A percentile compares a stretch with the other conserved stretches of the same genome.
These are phyloP conservation scores for Acrobasis consociella DNA, from an alignment of 2,888 invertebrate species.

Conservation along the genomic window DNA sequence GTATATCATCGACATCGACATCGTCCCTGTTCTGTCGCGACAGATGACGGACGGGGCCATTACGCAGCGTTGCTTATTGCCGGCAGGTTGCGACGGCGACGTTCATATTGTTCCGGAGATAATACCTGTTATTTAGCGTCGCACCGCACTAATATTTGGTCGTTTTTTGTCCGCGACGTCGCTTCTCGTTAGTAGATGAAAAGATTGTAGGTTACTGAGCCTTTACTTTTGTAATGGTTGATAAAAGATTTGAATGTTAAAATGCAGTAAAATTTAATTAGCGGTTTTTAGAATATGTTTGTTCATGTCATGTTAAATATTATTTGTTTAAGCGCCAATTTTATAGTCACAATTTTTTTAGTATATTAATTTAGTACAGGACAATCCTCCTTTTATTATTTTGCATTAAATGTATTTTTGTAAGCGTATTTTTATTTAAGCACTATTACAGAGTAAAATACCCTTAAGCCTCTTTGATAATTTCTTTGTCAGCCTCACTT, in stretches of 20 bases:
- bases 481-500: too few species aligned
- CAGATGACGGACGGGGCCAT: constrained; percentile 67
- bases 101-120: constrained; percentile 70
- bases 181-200: constrained; percentile 49
- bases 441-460: too few species aligned
- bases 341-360: too few species aligned
- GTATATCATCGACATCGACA: constrained; percentile 43
- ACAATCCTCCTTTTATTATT: too few species aligned
- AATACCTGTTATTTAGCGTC: constrained; percentile 68
- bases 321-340: too few species aligned
- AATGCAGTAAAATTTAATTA: neutral
- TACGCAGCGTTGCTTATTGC: constrained; percentile 61
- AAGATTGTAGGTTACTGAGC: neutral
- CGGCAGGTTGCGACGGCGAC: constrained; percentile 49
- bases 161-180: constrained; percentile 58
- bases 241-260: neutral
- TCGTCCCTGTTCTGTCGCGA: constrained; percentile 32
- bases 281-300: neutral
- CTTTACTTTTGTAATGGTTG: neutral
- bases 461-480: too few species aligned
- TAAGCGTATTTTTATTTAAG: too few species aligned
- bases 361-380: too few species aligned
- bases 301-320: too few species aligned
- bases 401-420: too few species aligned
- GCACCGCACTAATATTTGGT: constrained; percentile 63